Percentiles rank a stretch among this genome's conserved stretches.
phyloP scores from a whole-genome alignment of 2,888 invertebrate genomes.

The Pyrocoelia pectoralis region DNA sequence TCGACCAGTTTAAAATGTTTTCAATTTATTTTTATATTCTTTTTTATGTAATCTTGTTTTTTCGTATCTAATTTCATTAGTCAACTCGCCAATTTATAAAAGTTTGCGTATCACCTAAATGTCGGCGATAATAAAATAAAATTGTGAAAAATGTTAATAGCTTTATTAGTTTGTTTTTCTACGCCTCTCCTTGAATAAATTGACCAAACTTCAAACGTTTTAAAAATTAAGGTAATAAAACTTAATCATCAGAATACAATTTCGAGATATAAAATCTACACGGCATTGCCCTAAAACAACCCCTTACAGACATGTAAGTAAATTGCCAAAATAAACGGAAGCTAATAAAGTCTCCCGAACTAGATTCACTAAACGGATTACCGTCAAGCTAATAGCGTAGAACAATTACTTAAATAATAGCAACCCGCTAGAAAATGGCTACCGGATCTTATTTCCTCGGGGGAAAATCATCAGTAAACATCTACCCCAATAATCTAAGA shows the following conservation, averaged over 20 bases:
- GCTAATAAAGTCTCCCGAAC: conserved; percentile 50
- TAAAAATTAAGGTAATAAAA: background rate
- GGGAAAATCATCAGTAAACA: conserved; percentile 57
- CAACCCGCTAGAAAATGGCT: conserved; percentile 58
- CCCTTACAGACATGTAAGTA: conserved; percentile 29
- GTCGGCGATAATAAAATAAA: background rate
- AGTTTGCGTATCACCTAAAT: no score
- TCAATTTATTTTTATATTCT: conserved; percentile 52
- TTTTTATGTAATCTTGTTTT: conserved; percentile 16
- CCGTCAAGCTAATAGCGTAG: conserved; percentile 56
- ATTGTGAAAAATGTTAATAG: background rate
- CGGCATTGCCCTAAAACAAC: conserved; percentile 15
- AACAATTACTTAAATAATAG: conserved; percentile 61
- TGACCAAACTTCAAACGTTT: background rate
- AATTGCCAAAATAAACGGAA: conserved; percentile 40
- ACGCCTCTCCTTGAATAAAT: background rate
- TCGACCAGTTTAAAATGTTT: conserved; percentile 51
- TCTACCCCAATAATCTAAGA: conserved; percentile 45
- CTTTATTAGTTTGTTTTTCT: background rate
- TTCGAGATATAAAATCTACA: background rate
- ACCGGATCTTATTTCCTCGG: conserved; percentile 58
- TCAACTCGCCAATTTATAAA: background rate
- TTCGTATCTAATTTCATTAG: no score
- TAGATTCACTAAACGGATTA: conserved; percentile 59
- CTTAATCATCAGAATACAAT: background rate